phyloP scores from a whole-genome alignment of 1,140 invertebrate genomes.

The Monochamus saltuarius region DNA sequence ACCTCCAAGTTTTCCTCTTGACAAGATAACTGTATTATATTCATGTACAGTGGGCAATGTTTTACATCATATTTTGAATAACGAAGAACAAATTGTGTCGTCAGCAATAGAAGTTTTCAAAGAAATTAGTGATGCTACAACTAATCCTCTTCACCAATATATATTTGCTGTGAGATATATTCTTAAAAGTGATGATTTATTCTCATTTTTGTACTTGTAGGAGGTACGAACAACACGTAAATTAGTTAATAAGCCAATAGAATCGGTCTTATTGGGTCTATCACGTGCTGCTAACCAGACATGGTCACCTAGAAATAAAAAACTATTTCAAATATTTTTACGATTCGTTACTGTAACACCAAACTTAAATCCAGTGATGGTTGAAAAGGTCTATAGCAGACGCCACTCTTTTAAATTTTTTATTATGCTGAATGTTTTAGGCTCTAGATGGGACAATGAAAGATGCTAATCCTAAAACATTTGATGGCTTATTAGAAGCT shows the following conservation, averaged over 20 bases:
- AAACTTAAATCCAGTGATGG: constrained; percentile 19
- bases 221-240: constrained; percentile 14
- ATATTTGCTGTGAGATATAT: constrained; percentile 26
- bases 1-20: constrained; percentile 18
- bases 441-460: not conserved
- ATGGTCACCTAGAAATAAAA: constrained; percentile 25
- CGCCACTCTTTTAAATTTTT: not conserved
- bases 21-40: constrained; percentile 25
- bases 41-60: constrained; percentile 22
- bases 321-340: constrained; percentile 26
- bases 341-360: constrained; percentile 18
- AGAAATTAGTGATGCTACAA: constrained; percentile 23
- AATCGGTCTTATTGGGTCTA: constrained; percentile 18
- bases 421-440: not conserved
- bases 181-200: not conserved
- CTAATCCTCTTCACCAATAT: constrained; percentile 16
- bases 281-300: constrained; percentile 16
- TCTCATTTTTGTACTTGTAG: constrained; percentile 8
- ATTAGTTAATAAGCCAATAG: constrained; percentile 16
- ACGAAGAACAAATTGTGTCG: constrained; percentile 20
- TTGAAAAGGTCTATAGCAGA: constrained; percentile 2
- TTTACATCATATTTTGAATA: constrained; percentile 22
- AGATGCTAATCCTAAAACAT: too few species aligned
- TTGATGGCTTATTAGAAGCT: not conserved
- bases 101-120: constrained; percentile 25